Evolutionary conservation across 2,797 vertebrate species (phyloP), one percentile per base, ranked within the genome.

Genomic region (Falco naumanni): DNA sequence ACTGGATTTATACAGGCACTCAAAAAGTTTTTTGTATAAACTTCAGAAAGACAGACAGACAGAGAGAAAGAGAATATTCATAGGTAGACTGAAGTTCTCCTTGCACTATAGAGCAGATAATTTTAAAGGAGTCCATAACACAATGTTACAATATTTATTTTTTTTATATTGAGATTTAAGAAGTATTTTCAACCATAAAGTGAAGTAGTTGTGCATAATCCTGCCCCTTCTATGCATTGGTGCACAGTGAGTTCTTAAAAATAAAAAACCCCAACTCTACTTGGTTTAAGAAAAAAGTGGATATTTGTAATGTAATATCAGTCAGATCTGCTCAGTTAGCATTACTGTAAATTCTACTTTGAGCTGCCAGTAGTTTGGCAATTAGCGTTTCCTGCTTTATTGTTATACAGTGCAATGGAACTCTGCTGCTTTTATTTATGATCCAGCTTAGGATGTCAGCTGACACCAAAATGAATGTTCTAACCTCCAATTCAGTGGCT

Each of bases 321-420:
- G 51, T 11, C 88, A 90, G 84, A 96, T 95, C 90, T 96, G 87
- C 93, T 95, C 93, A 25, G 69, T 95, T 88, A 83, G 76, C 95
- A 95, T 91, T 94, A 83, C 82, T n/a, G 78, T 84, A 96, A 95
- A 84, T 72, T 93, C 93, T 60, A 72, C 88, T 91, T 94, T 94
- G 78, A 84, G 78, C 84, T 93, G 75, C 86, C 93, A 87, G 78
- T 37, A 84, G 85, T 79, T 93, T 94, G 87, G 91, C 89, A 95
- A 86, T 96, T 89, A 76, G 88, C 77, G 79, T 91, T 96, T 96
- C 92, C 92, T 95, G 93, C 89, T 93, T 51, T 94, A 90, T 95
- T 96, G 94, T 97, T 95, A 75, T 4, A 86, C 43, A 48, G 78
- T 63, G 87, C 89, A 95, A 89, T 71, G 84, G 72, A 91, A 80